Evolutionary conservation across 2,113 vertebrate species (phyloP), one percentile per base, ranked within the genome.

Genomic region (Polypterus bichir): DNA sequence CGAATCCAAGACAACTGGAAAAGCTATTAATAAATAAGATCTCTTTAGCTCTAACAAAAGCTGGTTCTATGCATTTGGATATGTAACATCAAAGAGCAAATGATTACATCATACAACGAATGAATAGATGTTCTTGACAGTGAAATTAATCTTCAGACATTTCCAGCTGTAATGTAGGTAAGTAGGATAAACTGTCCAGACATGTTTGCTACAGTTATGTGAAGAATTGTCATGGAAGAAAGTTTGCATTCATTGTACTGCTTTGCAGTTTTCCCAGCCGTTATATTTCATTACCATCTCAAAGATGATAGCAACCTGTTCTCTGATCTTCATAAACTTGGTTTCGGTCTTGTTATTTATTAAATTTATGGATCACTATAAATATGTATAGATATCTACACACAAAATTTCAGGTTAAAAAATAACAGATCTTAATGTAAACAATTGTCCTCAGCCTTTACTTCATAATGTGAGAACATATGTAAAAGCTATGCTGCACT

Each of bases 71-170:
- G 44, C 48, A 27, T 44, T 49, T 55, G 55, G 44, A n/a, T 47
- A 61, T 56, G 54, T 61, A 54, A 51, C 49, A 61, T 58, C 54
- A 61, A 53, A 62, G 65, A 58, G 44, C n/a, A 11, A 58, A 44
- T 46, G 6, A 47, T 55, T 58, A 57, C 44, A 57, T 11, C 48
- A 47, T 54, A 45, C 56, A 2, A 27, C 27, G 2, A 55, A 62
- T 62, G 61, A 62, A 49, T 55, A 51, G 46, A 48, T 60, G 47
- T 46, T 61, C 51, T 52, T 7, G 7, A 48, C 61, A 48, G n/a
- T 5, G 48, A 44, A 55, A 62, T 62, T 55, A 55, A 62, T 62
- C 51, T 54, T 51, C 9, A 45, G 49, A 62, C 49, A 62, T 62
- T 54, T 62, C 49, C 49, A 62, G 49, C 60, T 54, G 61, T n/a